Conservation (phyloP, 1,140 invertebrate genomes). For the Drosophila nebulosa region DNA sequence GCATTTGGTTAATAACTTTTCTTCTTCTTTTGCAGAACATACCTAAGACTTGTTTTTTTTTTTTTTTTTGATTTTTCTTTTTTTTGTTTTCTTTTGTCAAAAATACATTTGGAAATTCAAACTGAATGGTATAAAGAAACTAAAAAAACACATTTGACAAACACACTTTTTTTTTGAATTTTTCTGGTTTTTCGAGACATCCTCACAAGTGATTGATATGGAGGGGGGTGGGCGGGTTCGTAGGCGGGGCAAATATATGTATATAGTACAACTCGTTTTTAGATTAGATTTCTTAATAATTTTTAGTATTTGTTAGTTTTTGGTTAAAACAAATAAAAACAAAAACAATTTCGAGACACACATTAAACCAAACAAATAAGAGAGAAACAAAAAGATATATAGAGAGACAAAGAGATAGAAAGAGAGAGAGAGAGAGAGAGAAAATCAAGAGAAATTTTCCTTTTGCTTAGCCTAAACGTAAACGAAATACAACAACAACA, state of each 20-base stretch:
- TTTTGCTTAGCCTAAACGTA: not conserved
- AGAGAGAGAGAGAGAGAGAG: not conserved
- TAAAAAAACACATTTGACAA: constrained; percentile 73
- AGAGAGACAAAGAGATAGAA: not conserved
- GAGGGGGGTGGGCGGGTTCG: constrained; percentile 12
- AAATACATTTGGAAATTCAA: constrained; percentile 28
- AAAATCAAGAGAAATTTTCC: not conserved
- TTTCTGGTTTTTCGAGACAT: constrained; percentile 19
- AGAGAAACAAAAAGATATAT: not conserved
- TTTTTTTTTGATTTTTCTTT: constrained; percentile 32
- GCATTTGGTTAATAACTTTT: no score
- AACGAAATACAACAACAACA: constrained; percentile 62
- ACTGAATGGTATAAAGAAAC: constrained; percentile 39
- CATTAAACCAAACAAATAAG: constrained; percentile 9
- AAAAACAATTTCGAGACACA: constrained; percentile 5
- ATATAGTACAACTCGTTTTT: not conserved
- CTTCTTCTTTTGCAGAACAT: constrained; percentile 31
- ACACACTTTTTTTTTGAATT: constrained; percentile 61
- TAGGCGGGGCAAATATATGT: not conserved
- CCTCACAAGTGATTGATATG: constrained; percentile 39
- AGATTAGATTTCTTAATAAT: constrained; percentile 30
- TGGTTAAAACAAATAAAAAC: constrained; percentile 5
- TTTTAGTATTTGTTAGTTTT: constrained; percentile 78
- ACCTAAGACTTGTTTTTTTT: constrained; percentile 48
- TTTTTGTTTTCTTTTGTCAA: not conserved